Conservation (phyloP, 2,113 vertebrate species). For the Circaetus gallicus region DNA sequence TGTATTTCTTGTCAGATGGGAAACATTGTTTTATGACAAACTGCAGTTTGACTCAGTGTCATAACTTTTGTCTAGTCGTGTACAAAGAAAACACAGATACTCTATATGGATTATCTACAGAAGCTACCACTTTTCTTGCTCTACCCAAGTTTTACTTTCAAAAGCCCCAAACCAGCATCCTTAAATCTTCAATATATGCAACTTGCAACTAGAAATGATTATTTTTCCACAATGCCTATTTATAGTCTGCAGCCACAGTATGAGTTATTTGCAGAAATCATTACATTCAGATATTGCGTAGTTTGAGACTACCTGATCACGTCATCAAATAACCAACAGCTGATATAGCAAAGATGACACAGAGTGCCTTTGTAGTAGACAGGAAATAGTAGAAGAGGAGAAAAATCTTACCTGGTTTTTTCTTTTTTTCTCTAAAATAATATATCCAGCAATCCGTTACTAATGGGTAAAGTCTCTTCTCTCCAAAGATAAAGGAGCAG, state of each 20-base stretch:
- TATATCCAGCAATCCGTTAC: conserved; percentile 72
- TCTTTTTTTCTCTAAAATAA: conserved; percentile 65
- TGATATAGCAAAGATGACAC: neutral
- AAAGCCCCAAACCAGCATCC: neutral
- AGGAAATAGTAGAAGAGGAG: conserved; percentile 37
- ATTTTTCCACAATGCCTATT: neutral
- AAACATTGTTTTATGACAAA: neutral
- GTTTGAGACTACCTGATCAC: neutral
- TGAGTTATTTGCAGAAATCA: neutral
- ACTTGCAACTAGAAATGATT: neutral
- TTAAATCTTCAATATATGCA: neutral
- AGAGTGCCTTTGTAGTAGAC: conserved; percentile 8
- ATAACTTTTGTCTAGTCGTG: neutral
- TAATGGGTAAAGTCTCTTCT: conserved; percentile 66
- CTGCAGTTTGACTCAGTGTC: neutral
- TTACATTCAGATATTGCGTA: neutral
- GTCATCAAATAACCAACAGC: neutral
- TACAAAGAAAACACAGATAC: neutral
- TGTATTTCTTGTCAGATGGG: neutral
- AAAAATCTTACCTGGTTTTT: conserved; percentile 61
- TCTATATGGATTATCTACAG: neutral
- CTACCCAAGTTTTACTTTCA: neutral
- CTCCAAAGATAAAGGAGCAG: conserved; percentile 68
- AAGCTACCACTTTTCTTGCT: neutral
- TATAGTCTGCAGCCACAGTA: neutral